Base-by-base conservation (phyloP, 2,797 vertebrate species). In the Acanthurus tractus region DNA sequence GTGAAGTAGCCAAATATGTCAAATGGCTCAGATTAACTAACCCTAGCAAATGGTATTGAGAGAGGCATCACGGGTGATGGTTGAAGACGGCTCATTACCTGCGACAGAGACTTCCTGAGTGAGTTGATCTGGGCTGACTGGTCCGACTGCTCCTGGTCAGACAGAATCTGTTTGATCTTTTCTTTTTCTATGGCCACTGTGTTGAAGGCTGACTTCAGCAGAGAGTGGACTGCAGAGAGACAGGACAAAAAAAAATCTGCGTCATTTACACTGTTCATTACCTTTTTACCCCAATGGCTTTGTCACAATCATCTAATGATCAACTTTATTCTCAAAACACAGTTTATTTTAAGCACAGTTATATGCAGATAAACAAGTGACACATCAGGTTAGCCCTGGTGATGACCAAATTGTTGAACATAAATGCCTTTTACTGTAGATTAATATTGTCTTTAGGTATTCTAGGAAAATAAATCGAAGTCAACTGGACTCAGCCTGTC, bases 181-280 rank as follows among this genome's bases (percentile, higher is more conserved):
- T 99, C 98, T 89, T 99, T 99, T 92, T 99, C 98, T 87, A 99
- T 99, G 79, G 98, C 97, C 92, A 99, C 97, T 54, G 98, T 99
- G 92, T 99, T 99, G 94, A 99, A 99, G 18, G 98, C 97, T 63
- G 98, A 99, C 95, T 99, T 99, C 95, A 99, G 93, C 87, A 99
- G 96, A 72, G 97, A 97, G 89, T 99, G 98, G 62, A 99, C 98
- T 99, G 88, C 11, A 80, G 40, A 65, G 17, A 82, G 73, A 81
- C 0, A 6, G 8, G 25, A 78, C 15, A 46, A 59, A 57, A 61
- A 6, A 8, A 49, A 20, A 48, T 6, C 40, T 34, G 6, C 40
- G 36, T 12, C 15, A 8, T 20, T 63, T 22, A 20, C 22, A n/a
- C 10, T 22, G 17, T 12, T 62, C 9, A 34, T 0, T 53, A 54